A percentile compares a stretch with the other conserved stretches of the same genome.
These are phyloP conservation scores for Chiroxiphia lanceolata DNA, from an alignment of 2,797 vertebrate genomes.

Conservation along the genomic window DNA sequence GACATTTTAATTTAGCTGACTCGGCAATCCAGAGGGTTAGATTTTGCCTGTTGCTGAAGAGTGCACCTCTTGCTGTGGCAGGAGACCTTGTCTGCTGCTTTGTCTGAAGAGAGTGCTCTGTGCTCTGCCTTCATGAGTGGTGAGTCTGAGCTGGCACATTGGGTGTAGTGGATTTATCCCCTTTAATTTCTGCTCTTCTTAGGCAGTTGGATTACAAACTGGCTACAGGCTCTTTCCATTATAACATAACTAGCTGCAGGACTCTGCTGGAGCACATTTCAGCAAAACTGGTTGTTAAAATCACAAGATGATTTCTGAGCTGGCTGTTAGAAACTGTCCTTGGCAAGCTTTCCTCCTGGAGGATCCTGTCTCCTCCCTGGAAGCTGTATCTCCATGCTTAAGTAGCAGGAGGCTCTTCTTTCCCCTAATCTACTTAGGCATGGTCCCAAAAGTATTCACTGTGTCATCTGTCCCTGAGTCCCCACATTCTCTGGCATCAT, in stretches of 20 bases:
- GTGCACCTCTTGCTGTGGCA: neutral
- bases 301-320: conserved; percentile 35
- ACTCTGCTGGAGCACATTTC: conserved; percentile 29
- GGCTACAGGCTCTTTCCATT: conserved; percentile 14
- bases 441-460: neutral
- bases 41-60: neutral
- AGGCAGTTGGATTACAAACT: neutral
- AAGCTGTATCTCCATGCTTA: neutral
- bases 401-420: conserved; percentile 33
- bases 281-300: conserved; percentile 25
- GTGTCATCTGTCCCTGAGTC: neutral
- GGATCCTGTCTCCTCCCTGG: conserved; percentile 3
- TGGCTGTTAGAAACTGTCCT: conserved; percentile 11
- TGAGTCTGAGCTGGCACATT: neutral
- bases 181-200: neutral
- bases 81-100: neutral
- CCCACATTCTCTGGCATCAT: neutral
- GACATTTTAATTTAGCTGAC: conserved; percentile 58
- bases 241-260: conserved; percentile 35
- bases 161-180: neutral
- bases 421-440: neutral
- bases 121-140: neutral
- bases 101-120: neutral
- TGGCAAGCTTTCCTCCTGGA: neutral
- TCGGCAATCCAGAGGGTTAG: neutral